phyloP scores from a whole-genome alignment of 2,888 invertebrate genomes.

The Chrysolina haemoptera region DNA sequence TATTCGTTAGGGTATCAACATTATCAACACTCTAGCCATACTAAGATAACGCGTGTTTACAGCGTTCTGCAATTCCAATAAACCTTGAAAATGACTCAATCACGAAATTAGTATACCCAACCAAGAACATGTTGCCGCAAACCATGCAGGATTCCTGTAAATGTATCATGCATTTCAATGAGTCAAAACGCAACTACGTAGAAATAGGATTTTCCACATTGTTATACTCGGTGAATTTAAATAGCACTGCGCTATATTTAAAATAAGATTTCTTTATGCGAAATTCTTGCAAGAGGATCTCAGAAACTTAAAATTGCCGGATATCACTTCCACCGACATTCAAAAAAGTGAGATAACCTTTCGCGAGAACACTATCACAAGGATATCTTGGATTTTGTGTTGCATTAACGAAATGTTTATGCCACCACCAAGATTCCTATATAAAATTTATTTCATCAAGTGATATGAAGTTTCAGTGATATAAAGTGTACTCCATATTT shows the following conservation, averaged over 20 bases:
- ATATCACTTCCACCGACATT: too few relatives aligned
- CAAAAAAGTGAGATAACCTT: too few relatives aligned
- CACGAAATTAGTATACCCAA: conserved; percentile 4
- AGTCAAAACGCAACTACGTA: conserved; percentile 1
- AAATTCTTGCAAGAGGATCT: too few relatives aligned
- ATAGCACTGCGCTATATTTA: not conserved
- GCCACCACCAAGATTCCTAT: too few relatives aligned
- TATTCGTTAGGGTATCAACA: not conserved
- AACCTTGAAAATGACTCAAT: conserved; percentile 3
- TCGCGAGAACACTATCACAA: too few relatives aligned
- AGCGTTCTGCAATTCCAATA: not conserved
- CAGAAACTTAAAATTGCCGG: too few relatives aligned
- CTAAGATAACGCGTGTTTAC: not conserved
- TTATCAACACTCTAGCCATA: not conserved
- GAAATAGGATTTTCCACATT: conserved; percentile 6
- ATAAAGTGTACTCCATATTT: too few relatives aligned
- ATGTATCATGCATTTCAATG: conserved; percentile 6
- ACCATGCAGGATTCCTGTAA: not conserved
- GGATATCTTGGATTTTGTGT: too few relatives aligned
- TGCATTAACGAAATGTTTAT: too few relatives aligned
- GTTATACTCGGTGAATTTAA: not conserved
- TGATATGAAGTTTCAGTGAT: too few relatives aligned
- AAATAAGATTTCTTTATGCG: too few relatives aligned
- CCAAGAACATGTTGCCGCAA: not conserved
- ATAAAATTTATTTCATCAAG: too few relatives aligned